Evolutionary conservation across 2,113 vertebrate genomes (phyloP).

Genomic region (Ceuthmochares aereus): DNA sequence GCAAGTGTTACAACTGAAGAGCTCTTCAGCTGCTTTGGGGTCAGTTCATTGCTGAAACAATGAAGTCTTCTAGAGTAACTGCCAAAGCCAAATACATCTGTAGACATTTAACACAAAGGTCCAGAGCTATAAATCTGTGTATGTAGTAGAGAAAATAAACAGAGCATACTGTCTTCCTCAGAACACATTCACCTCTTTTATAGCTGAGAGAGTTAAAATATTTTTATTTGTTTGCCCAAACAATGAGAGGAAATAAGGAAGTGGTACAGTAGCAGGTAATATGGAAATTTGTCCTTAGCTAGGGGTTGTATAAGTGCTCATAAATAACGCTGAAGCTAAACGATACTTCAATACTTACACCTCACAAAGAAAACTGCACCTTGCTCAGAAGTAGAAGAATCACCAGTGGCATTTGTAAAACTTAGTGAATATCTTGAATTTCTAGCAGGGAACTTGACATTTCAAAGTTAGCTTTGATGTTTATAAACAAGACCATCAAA

Average conservation of each 20-base stretch:
- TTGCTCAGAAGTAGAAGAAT: constrained; percentile 47
- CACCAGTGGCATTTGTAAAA: constrained; percentile 59
- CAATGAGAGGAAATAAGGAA: constrained; percentile 20
- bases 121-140: not conserved
- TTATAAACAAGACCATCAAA: constrained; percentile 43
- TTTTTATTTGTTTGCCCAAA: not conserved
- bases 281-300: constrained; percentile 57
- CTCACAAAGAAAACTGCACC: constrained; percentile 59
- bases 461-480: constrained; percentile 64
- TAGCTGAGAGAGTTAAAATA: not conserved
- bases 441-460: constrained; percentile 44
- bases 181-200: not conserved
- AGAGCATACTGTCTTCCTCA: not conserved
- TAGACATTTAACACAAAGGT: not conserved
- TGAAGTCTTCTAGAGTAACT: not conserved
- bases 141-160: not conserved
- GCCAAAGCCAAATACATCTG: not conserved
- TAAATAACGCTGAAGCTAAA: constrained; percentile 59
- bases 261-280: constrained; percentile 7
- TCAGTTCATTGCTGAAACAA: not conserved
- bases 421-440: constrained; percentile 53
- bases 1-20: not conserved
- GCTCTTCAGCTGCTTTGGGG: not conserved
- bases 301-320: not conserved
- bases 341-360: constrained; percentile 43